Evolutionary conservation across 2,888 invertebrate species (phyloP).

Genomic region (Busseola fusca): DNA sequence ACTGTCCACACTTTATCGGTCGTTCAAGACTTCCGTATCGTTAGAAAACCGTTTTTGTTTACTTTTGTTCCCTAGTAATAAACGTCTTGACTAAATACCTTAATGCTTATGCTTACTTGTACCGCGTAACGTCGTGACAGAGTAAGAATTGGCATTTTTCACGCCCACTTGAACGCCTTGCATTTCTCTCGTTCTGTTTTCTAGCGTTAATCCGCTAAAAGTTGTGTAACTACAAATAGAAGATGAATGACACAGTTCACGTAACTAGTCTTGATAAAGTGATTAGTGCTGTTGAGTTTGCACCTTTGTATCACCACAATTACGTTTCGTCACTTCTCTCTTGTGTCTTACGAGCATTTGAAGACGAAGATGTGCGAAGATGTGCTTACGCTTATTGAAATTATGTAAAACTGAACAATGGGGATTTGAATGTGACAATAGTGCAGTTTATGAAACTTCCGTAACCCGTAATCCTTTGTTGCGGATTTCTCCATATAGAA

Average conservation of each 20-base stretch:
- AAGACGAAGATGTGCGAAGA: constrained; percentile 4
- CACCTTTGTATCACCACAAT: constrained; percentile 42
- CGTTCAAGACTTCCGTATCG: constrained; percentile 40
- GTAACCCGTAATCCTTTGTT: constrained; percentile 13
- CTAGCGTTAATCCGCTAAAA: constrained; percentile 73
- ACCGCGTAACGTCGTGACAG: constrained; percentile 68
- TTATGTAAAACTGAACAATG: constrained; percentile 23
- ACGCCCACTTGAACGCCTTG: constrained; percentile 73
- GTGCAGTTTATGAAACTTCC: constrained; percentile 21
- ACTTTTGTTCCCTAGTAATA: constrained; percentile 29
- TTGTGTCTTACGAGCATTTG: constrained; percentile 13
- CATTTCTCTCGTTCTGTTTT: constrained; percentile 78
- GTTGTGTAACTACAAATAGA: constrained; percentile 72
- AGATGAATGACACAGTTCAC: constrained; percentile 56
- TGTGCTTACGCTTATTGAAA: constrained; percentile 20
- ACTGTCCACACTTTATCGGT: constrained; percentile 26
- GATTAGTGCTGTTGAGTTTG: constrained; percentile 30
- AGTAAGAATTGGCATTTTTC: constrained; percentile 74
- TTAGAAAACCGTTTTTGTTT: constrained; percentile 31
- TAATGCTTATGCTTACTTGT: constrained; percentile 31
- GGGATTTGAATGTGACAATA: constrained; percentile 26
- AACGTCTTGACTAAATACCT: constrained; percentile 10
- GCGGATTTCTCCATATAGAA: not conserved
- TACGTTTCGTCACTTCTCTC: constrained; percentile 22
- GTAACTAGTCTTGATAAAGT: constrained; percentile 46